These are phyloP conservation scores for Latrodectus elegans DNA, from an alignment of 2,888 invertebrate genomes.

Conservation along the genomic window DNA sequence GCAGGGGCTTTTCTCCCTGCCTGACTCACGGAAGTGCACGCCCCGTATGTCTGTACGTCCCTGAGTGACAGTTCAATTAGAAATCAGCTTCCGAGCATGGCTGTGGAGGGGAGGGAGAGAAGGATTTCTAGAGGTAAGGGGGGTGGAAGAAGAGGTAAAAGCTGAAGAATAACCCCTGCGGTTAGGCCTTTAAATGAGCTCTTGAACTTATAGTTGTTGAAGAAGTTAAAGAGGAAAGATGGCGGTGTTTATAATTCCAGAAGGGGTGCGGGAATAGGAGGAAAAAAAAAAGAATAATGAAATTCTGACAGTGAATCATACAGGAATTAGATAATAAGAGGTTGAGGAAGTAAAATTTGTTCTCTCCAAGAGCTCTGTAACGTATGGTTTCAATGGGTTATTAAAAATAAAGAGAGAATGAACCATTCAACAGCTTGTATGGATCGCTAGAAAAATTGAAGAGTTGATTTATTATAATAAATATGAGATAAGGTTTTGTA, in stretches of 20 bases:
- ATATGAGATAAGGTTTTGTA: neutral
- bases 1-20: constrained; percentile 18
- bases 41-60: constrained; percentile 22
- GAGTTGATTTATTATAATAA: constrained; percentile 1
- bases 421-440: neutral
- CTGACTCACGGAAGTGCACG: constrained; percentile 48
- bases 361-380: neutral
- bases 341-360: neutral
- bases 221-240: neutral
- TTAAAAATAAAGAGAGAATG: neutral
- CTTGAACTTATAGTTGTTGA: constrained; percentile 32
- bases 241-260: neutral
- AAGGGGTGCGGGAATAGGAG: neutral
- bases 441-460: neutral
- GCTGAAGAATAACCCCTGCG: constrained; percentile 38
- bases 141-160: neutral
- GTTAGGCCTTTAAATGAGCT: constrained; percentile 33
- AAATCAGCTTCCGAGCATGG: constrained; percentile 42
- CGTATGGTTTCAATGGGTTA: neutral
- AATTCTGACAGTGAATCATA: neutral
- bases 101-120: neutral
- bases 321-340: neutral
- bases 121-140: neutral
- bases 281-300: neutral
- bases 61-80: constrained; percentile 60